A percentile compares a stretch with the other conserved stretches of the same genome.
phyloP scores from a whole-genome alignment of 2,888 invertebrate species.

The Spodoptera littoralis region DNA sequence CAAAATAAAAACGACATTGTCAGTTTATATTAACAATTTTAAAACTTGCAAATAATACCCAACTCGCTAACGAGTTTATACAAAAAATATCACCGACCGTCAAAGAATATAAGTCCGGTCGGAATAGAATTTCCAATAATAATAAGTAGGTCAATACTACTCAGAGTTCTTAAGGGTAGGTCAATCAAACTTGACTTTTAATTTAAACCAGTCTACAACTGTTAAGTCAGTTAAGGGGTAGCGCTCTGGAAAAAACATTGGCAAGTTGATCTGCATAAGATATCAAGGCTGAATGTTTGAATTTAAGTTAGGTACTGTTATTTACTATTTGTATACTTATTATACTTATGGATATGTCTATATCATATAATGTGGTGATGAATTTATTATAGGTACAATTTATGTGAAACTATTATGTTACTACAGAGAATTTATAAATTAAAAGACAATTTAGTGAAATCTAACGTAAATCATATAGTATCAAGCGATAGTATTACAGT shows the following conservation, averaged over 20 bases:
- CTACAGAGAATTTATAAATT: too few species aligned
- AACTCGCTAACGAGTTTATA: conserved; percentile 25
- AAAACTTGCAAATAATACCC: background rate
- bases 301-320: too few species aligned
- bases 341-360: too few species aligned
- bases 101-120: conserved; percentile 46
- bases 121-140: conserved; percentile 50
- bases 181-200: conserved; percentile 67
- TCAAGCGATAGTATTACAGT: too few species aligned
- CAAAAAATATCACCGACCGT: conserved; percentile 21
- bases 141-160: conserved; percentile 66
- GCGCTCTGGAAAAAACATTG: conserved; percentile 68
- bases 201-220: conserved; percentile 63
- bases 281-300: conserved; percentile 58
- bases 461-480: too few species aligned
- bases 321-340: too few species aligned
- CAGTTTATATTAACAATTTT: background rate
- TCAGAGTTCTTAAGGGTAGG: conserved; percentile 62
- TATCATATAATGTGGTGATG: background rate
- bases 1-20: too few species aligned
- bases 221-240: conserved; percentile 67
- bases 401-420: background rate
- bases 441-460: too few species aligned
- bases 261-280: conserved; percentile 76
- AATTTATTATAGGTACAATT: background rate